phyloP scores from a whole-genome alignment of 1,140 invertebrate genomes.

The Drosophila grimshawi region DNA sequence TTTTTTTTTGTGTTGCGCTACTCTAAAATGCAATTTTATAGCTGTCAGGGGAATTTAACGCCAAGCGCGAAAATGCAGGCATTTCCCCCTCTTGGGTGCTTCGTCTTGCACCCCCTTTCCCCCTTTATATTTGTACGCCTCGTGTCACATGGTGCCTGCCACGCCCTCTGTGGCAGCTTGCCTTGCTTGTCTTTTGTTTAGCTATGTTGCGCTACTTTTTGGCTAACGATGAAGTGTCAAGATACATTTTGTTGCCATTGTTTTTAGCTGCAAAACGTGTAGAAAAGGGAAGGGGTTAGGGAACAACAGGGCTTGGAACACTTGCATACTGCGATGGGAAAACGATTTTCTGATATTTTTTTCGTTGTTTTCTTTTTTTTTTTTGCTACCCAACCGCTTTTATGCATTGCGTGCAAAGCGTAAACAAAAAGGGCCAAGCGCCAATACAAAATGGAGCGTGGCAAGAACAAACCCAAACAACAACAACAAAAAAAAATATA shows the following conservation, averaged over 20 bases:
- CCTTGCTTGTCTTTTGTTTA: conserved; percentile 48
- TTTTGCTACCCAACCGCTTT: conserved; percentile 2
- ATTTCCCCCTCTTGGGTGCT: conserved; percentile 21
- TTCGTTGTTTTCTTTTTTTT: conserved; percentile 9
- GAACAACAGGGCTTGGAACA: conserved; percentile 20
- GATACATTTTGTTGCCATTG: conserved; percentile 68
- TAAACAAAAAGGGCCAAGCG: conserved; percentile 61
- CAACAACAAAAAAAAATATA: neutral
- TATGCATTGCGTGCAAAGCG: conserved; percentile 77
- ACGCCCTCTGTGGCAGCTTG: conserved; percentile 38
- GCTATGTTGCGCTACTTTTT: conserved; percentile 79
- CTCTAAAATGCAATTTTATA: conserved; percentile 83
- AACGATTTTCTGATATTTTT: conserved; percentile 44
- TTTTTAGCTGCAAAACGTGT: conserved; percentile 20
- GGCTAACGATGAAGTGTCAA: conserved; percentile 82
- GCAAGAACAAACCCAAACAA: conserved; percentile 20
- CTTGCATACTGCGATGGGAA: conserved; percentile 52
- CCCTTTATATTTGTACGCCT: neutral
- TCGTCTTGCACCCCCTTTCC: neutral
- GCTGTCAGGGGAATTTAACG: conserved; percentile 82
- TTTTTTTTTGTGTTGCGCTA: conserved; percentile 37
- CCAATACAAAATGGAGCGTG: conserved; percentile 35
- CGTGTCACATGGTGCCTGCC: conserved; percentile 74
- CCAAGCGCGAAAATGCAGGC: conserved; percentile 81
- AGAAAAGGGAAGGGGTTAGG: neutral